phyloP scores from a whole-genome alignment of 2,888 invertebrate species.

The Nomada fabriciana region DNA sequence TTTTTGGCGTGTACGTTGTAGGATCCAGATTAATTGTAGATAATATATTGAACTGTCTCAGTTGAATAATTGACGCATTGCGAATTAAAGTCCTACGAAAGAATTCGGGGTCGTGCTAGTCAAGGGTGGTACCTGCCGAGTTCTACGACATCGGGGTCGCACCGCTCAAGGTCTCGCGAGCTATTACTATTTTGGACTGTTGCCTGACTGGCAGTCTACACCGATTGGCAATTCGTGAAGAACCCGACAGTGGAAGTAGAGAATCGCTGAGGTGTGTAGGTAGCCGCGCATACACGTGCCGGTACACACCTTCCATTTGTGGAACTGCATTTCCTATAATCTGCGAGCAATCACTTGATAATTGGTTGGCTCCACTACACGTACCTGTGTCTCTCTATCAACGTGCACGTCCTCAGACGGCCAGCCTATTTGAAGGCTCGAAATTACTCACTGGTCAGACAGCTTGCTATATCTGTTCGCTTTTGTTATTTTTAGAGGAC shows the following conservation, averaged over 20 bases:
- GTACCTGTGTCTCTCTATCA: conserved; percentile 39
- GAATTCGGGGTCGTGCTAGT: too few relatives aligned
- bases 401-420: conserved; percentile 64
- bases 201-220: conserved; percentile 68
- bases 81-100: too few relatives aligned
- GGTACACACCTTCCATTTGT: conserved; percentile 67
- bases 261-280: conserved; percentile 52
- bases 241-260: conserved; percentile 67
- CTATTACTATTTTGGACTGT: conserved; percentile 22
- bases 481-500: conserved; percentile 19
- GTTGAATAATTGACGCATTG: too few relatives aligned
- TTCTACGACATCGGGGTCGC: too few relatives aligned
- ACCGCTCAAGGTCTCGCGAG: background rate
- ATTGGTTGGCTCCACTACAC: conserved; percentile 68
- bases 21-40: too few relatives aligned
- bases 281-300: conserved; percentile 58
- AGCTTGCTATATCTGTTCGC: conserved; percentile 51
- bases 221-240: conserved; percentile 76
- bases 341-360: conserved; percentile 78
- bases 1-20: too few relatives aligned
- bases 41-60: too few relatives aligned
- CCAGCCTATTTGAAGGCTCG: conserved; percentile 62
- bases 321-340: conserved; percentile 80
- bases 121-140: too few relatives aligned
- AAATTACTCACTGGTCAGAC: conserved; percentile 59